Evolutionary conservation across 2,888 invertebrate species (phyloP), one percentile per base, ranked within the genome.

Genomic region (Nomada ferruginata): DNA sequence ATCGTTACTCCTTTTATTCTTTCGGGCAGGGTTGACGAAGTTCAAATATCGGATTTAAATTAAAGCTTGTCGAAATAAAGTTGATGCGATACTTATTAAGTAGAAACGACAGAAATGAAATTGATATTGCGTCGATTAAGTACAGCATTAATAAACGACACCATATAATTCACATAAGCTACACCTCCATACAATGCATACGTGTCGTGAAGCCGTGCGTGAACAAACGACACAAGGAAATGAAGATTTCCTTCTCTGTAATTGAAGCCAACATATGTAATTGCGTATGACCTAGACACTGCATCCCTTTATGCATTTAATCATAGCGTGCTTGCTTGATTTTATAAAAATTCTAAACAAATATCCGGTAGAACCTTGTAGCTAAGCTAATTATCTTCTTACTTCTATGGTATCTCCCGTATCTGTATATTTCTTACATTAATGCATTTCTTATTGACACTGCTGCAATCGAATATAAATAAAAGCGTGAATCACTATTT

Each of bases 241-340:
- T 71, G 64, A 57, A 76, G 64, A 76, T 76, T 71, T 71, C 73
- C 82, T 69, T 52, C 50, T 42, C 55, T 60, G 69, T 66, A 65
- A 69, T 78, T 60, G 61, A 69, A 83, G 70, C 52, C 50, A 76
- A 79, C 64, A 73, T 74, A 20, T 53, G 53, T 53, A 82, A 79
- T 79, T 75, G 66, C 65, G 79, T 75, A 61, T 71, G 89, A 84
- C 88, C 88, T 87, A 87, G 88, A 88, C 89, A 88, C 87, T 88
- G 89, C 81, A 71, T 82, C 83, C 85, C 83, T 84, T 82, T 77
- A 63, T 60, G 70, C 64, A 50, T 66, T 64, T 61, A 50, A 64
- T 69, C 50, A 55, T 63, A 36, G 74, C 68, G 11, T 57, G 78
- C 75, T 81, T 75, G 74, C 76, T 86, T 65, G 61, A 75, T 59